Conservation (phyloP, 2,797 vertebrate species). For the Thamnophis elegans region DNA sequence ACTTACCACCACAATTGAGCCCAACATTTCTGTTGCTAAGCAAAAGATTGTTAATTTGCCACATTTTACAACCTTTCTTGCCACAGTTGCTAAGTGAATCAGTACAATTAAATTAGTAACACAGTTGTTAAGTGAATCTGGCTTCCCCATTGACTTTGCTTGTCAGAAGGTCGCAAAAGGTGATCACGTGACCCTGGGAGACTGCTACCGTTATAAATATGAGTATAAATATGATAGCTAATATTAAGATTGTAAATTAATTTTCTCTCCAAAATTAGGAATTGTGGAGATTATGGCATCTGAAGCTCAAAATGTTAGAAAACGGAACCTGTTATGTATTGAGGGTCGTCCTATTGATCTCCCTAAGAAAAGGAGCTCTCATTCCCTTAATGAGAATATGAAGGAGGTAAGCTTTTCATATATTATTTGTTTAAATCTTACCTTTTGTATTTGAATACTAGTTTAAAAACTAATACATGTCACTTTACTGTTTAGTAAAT, state of each 20-base stretch:
- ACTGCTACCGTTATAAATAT: background rate
- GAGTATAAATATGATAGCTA: background rate
- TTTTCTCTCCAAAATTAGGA: conserved; percentile 62
- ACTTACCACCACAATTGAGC: background rate
- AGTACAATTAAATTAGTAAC: background rate
- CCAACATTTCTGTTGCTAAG: background rate
- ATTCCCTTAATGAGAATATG: conserved; percentile 79
- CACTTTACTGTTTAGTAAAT: background rate
- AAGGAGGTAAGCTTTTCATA: conserved; percentile 73
- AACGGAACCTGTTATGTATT: conserved; percentile 67
- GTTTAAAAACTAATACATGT: background rate
- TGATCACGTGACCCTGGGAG: background rate
- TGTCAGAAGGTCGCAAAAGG: background rate
- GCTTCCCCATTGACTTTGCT: background rate
- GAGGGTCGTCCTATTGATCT: conserved; percentile 72
- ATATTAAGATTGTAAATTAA: conserved; percentile 17
- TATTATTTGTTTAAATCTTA: background rate
- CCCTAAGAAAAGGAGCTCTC: conserved; percentile 72
- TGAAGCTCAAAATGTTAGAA: conserved; percentile 79
- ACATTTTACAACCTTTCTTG: background rate
- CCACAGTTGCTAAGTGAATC: background rate
- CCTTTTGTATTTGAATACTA: background rate
- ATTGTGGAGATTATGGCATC: conserved; percentile 81
- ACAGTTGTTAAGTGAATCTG: background rate
- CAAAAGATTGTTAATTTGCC: background rate